Evolutionary conservation across 2,797 vertebrate species (phyloP), one percentile per base, ranked within the genome.

Genomic region (Enteromius treurensis): DNA sequence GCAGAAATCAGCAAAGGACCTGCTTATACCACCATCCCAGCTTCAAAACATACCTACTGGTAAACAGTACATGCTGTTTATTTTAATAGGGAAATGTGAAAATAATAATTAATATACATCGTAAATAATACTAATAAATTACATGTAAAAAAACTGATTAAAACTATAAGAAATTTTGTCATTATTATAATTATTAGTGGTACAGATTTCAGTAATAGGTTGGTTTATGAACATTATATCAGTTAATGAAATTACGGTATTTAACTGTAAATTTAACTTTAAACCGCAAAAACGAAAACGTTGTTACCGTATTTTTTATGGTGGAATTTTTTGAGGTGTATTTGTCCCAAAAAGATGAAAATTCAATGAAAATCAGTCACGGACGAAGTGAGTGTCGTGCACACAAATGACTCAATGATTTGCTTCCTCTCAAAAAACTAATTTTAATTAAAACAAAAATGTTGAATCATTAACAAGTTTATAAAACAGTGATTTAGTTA

Each of bases 401-500:
- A 75, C 55, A 78, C 74, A 88, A 32, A 86, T 29, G 69, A 79
- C 80, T 42, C 51, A 37, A 68, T 51, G 89, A 75, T 23, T 69
- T n/a, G 32, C 10, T 49, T 90, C 89, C 90, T 92, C 87, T 92
- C 89, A 91, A 93, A 95, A 98, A 98, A 97, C 94, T 93, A 97
- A 96, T 97, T 98, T 98, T 97, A 97, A 97, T 99, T 94, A 96
- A 97, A 98, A 96, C 95, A 97, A 87, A 95, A 95, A 95, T 94
- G 96, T 98, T 96, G 96, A 94, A 97, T 98, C 95, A 97, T 95
- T 96, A 97, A 97, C 97, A 98, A 97, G 96, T 97, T 97, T 98
- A 98, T 97, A 99, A 99, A 99, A 98, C 97, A 98, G 97, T 97
- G 96, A 98, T 97, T 98, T 97, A 97, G 96, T 98, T 98, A 97